Base-by-base conservation (phyloP, 1,140 invertebrate species). In the Aphelenchoides fujianensis region DNA sequence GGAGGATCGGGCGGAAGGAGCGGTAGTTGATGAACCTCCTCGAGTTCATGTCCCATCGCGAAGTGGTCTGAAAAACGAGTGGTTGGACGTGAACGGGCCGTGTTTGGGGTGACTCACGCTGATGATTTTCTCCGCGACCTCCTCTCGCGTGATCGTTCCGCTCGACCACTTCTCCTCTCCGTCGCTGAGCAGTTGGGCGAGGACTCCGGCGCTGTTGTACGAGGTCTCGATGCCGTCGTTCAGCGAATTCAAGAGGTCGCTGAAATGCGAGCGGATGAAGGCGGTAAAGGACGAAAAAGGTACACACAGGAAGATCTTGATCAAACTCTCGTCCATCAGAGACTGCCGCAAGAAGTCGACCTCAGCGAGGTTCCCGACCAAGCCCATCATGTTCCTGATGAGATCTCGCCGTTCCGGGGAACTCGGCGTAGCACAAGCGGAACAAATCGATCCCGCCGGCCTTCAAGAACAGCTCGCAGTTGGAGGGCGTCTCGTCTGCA, bases 11-110 rank as follows among this genome's bases (percentile, higher is more conserved):
- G 34, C 74, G 75, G 71, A 83, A 83, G 3, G 80, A 88, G 86
- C 93, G 89, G 85, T 98, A 98, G 86, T 98, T 97, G 71, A 98
- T 98, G 82, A 95, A 97, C 30, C 95, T 87, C 76, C 91, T 90
- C 7, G 92, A 90, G 54, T 88, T 86, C 16, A 97, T 85, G 80
- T 94, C 89, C 95, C 95, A 98, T 54, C 90, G 88, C 62, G 91
- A 88, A 16, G 97, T 93, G 12, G 94, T 93, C 67, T 80, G 54
- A 52, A 84, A 77, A 66, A 72, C 57, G 63, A 76, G 9, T 3
- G 36, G 34, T 31, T 30, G 7, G 16, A 74, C 53, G 37, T 35
- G 7, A 23, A 59, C 7, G 34, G 34, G 23, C 5, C 34, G 28
- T 59, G 23, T 59, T 59, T 59, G n/a, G n/a, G n/a, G n/a, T n/a